phyloP scores from a whole-genome alignment of 2,888 invertebrate species.

The Caenorhabditis japonica region DNA sequence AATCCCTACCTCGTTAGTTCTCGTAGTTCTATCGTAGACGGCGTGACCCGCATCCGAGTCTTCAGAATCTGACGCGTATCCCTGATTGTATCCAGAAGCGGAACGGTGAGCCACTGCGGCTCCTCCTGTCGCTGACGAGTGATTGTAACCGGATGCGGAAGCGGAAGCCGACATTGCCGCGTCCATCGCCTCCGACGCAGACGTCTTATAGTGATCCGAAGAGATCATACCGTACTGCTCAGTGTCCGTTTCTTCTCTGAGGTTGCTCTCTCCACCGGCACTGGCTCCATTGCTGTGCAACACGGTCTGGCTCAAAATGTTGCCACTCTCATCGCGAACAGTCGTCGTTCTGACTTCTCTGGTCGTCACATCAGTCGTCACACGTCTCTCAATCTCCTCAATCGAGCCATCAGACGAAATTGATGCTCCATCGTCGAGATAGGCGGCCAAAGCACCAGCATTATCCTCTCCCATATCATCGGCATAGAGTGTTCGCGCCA shows the following conservation, averaged over 20 bases:
- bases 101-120: conserved; percentile 1
- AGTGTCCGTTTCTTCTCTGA: conserved; percentile 60
- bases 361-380: conserved; percentile 74
- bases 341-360: conserved; percentile 67
- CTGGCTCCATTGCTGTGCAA: conserved; percentile 38
- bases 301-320: conserved; percentile 58
- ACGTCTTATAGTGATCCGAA: conserved; percentile 62
- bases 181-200: conserved; percentile 53
- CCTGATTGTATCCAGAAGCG: conserved; percentile 19
- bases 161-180: conserved; percentile 45
- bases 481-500: conserved; percentile 54
- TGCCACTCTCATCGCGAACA: conserved; percentile 62
- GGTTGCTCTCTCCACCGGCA: neutral
- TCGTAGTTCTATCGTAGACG: conserved; percentile 56
- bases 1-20: conserved; percentile 43
- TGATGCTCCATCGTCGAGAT: conserved; percentile 66
- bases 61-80: conserved; percentile 57
- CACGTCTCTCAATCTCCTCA: conserved; percentile 71
- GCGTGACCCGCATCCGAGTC: conserved; percentile 62
- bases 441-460: conserved; percentile 60
- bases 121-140: conserved; percentile 24
- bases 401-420: conserved; percentile 62
- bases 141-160: conserved; percentile 24
- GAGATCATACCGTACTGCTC: conserved; percentile 68
- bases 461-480: conserved; percentile 54